Conservation (phyloP, 2,888 invertebrate genomes). For the Cartodere bifasciata region DNA sequence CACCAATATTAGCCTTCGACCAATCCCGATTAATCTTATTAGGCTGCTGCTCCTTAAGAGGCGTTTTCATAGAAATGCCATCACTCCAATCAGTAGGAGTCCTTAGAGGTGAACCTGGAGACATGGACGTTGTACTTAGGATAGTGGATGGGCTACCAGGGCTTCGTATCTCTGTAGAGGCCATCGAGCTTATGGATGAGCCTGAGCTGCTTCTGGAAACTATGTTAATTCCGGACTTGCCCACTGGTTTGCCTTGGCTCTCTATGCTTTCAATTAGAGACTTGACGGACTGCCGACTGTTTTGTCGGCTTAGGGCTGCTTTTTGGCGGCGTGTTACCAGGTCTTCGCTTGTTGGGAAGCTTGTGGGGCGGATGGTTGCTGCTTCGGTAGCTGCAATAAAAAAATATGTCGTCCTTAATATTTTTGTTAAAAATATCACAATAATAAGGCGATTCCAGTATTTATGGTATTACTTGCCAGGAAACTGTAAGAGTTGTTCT, state of each 20-base stretch:
- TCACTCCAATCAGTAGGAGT: conserved; percentile 45
- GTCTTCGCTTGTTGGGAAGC: conserved; percentile 46
- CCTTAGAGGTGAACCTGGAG: conserved; percentile 31
- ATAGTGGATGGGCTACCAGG: conserved; percentile 26
- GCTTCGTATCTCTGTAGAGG: conserved; percentile 37
- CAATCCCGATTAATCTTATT: conserved; percentile 26
- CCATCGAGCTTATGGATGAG: conserved; percentile 45
- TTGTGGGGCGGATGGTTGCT: conserved; percentile 39
- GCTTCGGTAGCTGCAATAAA: conserved; percentile 26
- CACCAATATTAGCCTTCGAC: too few relatives aligned
- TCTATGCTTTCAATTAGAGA: conserved; percentile 86
- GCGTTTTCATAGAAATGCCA: conserved; percentile 36
- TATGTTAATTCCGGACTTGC: conserved; percentile 25
- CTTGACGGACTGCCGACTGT: conserved; percentile 77
- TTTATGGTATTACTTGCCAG: too few relatives aligned
- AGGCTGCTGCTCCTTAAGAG: conserved; percentile 37
- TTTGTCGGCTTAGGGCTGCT: conserved; percentile 45
- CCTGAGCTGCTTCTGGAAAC: conserved; percentile 53
- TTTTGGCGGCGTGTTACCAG: conserved; percentile 44
- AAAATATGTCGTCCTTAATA: too few relatives aligned
- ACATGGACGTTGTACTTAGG: conserved; percentile 28
- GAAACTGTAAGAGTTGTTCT: too few relatives aligned
- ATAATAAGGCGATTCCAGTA: too few relatives aligned
- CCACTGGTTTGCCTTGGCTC: conserved; percentile 58
- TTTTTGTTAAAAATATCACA: too few relatives aligned